phyloP scores from a whole-genome alignment of 2,888 invertebrate genomes.

The Pachymerium ferrugineum region DNA sequence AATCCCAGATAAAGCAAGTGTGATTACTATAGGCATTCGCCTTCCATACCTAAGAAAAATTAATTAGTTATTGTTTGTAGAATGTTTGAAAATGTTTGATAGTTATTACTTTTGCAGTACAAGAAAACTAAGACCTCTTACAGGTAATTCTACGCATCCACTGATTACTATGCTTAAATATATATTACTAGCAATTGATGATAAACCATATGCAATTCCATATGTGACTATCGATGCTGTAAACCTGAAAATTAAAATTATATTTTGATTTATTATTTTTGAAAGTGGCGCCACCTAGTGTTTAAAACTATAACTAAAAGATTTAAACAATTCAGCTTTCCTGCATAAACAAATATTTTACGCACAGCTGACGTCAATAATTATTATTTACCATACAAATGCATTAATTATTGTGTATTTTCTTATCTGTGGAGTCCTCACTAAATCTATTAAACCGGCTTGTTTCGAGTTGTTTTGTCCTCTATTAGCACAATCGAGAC shows the following conservation, averaged over 20 bases:
- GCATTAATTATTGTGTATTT: slow-evolving; percentile 30
- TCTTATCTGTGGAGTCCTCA: slow-evolving; percentile 30
- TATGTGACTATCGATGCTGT: slow-evolving; percentile 50
- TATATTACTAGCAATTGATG: slow-evolving; percentile 49
- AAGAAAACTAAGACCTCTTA: slow-evolving; percentile 42
- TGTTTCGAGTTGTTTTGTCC: slow-evolving; percentile 9
- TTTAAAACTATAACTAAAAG: too few relatives aligned
- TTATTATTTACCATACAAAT: slow-evolving; percentile 31
- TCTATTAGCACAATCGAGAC: background rate
- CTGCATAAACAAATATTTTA: too few relatives aligned
- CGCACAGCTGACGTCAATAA: too few relatives aligned
- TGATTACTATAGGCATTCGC: slow-evolving; percentile 28
- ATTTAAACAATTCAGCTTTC: too few relatives aligned
- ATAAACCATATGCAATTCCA: slow-evolving; percentile 48
- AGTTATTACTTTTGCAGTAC: slow-evolving; percentile 32
- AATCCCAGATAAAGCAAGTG: slow-evolving; percentile 33
- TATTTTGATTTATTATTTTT: background rate
- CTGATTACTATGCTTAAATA: slow-evolving; percentile 52
- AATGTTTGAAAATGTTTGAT: background rate
- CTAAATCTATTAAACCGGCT: slow-evolving; percentile 24
- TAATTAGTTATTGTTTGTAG: background rate
- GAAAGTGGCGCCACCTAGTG: too few relatives aligned
- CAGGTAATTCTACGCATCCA: slow-evolving; percentile 50
- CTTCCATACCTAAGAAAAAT: slow-evolving; percentile 34
- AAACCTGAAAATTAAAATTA: slow-evolving; percentile 44